Conservation (phyloP, 2,888 invertebrate genomes). For the Pristionchus fissidentatus region DNA sequence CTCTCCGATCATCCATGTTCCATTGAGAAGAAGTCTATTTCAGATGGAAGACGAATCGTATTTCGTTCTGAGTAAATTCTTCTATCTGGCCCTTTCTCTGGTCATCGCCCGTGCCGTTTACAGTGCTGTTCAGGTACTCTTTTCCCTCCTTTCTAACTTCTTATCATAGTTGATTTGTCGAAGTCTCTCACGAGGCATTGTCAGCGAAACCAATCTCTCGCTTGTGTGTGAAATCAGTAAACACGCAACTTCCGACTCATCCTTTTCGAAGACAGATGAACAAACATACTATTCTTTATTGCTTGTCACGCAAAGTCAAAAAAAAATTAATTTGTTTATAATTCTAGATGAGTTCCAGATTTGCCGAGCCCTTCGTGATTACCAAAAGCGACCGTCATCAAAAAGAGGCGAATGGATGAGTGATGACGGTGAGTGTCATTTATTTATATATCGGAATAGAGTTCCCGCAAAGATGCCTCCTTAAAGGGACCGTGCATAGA, state of each 20-base stretch:
- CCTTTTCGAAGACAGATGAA: no score
- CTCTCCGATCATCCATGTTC: background rate
- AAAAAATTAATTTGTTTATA: no score
- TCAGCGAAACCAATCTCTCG: no score
- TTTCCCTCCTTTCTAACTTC: no score
- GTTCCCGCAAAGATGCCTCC: no score
- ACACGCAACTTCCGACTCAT: background rate
- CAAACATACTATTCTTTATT: no score
- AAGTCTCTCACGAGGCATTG: no score
- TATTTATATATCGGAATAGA: no score
- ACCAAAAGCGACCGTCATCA: background rate
- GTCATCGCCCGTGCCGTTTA: background rate
- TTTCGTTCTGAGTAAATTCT: slow-evolving; percentile 19
- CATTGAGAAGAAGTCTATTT: background rate
- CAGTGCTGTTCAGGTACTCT: background rate
- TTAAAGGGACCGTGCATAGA: no score
- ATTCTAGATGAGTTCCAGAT: no score
- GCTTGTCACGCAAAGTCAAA: no score
- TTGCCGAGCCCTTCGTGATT: background rate
- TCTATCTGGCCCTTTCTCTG: slow-evolving; percentile 4
- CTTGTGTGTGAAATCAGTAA: background rate
- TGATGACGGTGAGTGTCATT: background rate
- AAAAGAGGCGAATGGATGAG: slow-evolving; percentile 17
- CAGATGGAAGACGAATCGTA: slow-evolving; percentile 21
- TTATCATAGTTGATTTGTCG: no score